Percentiles rank a stretch among this genome's conserved stretches.
Evolutionary conservation across 2,888 invertebrate genomes (phyloP).

Genomic region (Amiota communis): DNA sequence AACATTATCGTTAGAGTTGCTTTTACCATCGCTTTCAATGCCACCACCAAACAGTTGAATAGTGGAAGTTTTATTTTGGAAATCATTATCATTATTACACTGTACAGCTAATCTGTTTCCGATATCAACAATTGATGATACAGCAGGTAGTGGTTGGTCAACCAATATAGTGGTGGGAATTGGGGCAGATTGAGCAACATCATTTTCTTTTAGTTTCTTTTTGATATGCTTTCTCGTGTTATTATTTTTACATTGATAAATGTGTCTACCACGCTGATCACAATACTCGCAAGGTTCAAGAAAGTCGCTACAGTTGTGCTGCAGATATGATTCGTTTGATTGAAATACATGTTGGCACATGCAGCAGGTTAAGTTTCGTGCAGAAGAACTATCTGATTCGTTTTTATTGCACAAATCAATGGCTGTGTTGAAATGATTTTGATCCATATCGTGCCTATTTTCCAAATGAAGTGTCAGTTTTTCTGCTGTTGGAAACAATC

Average conservation of each 20-base stretch:
- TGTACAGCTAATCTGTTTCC: not conserved
- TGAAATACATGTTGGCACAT: conserved; percentile 85
- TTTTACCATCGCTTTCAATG: conserved; percentile 55
- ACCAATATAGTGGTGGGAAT: not conserved
- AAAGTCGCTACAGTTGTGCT: conserved; percentile 78
- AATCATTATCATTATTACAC: not conserved
- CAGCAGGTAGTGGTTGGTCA: no score
- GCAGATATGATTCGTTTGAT: conserved; percentile 83
- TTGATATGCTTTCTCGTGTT: conserved; percentile 25
- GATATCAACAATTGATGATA: not conserved
- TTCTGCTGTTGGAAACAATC: conserved; percentile 86
- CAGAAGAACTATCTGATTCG: conserved; percentile 61
- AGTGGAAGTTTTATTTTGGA: conserved; percentile 20
- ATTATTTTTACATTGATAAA: conserved; percentile 66
- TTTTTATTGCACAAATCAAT: conserved; percentile 71
- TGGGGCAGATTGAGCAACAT: not conserved
- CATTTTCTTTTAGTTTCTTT: conserved; percentile 45
- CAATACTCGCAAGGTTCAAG: conserved; percentile 71
- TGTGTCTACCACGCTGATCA: conserved; percentile 70
- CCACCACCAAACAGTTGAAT: conserved; percentile 31
- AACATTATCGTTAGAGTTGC: conserved; percentile 45
- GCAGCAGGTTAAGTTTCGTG: conserved; percentile 85
- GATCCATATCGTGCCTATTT: conserved; percentile 84
- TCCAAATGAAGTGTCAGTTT: conserved; percentile 85
- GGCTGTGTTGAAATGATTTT: conserved; percentile 82